These are phyloP conservation scores for Sphaerophoria taeniata DNA, from an alignment of 2,888 invertebrate genomes.

Conservation along the genomic window DNA sequence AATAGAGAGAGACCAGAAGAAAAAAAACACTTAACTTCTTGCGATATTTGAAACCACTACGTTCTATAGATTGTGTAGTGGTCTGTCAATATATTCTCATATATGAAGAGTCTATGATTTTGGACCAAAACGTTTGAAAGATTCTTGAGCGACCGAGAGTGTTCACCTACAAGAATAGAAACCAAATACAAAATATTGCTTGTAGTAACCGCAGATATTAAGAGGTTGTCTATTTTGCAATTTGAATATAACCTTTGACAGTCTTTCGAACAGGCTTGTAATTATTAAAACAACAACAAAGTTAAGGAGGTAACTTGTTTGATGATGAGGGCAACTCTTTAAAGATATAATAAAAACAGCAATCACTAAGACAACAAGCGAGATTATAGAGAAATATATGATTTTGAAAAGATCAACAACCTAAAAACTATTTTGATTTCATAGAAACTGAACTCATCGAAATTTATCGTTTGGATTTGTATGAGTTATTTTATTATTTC, in stretches of 20 bases:
- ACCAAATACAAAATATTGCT: slow-evolving; percentile 12
- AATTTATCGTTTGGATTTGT: slow-evolving; percentile 51
- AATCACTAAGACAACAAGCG: neutral
- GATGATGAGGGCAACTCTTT: slow-evolving; percentile 49
- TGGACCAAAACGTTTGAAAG: slow-evolving; percentile 11
- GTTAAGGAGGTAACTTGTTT: slow-evolving; percentile 55
- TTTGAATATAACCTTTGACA: slow-evolving; percentile 75
- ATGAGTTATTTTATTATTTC: slow-evolving; percentile 9
- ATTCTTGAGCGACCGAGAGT: neutral
- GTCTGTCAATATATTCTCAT: neutral
- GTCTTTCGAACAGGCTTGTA: slow-evolving; percentile 26
- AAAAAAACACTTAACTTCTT: slow-evolving; percentile 51
- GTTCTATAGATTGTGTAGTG: neutral
- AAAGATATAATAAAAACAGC: slow-evolving; percentile 1
- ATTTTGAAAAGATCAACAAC: slow-evolving; percentile 68
- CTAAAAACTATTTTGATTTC: slow-evolving; percentile 73
- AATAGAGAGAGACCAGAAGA: slow-evolving; percentile 8
- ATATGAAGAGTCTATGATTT: neutral
- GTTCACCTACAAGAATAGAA: slow-evolving; percentile 24
- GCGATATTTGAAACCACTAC: slow-evolving; percentile 17
- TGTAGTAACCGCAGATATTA: slow-evolving; percentile 48
- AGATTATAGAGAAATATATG: slow-evolving; percentile 11
- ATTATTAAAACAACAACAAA: slow-evolving; percentile 25
- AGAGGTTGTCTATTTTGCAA: slow-evolving; percentile 53
- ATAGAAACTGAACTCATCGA: slow-evolving; percentile 60